Base-by-base conservation (phyloP, 2,888 invertebrate genomes). In the Dolichopus griseipennis region DNA sequence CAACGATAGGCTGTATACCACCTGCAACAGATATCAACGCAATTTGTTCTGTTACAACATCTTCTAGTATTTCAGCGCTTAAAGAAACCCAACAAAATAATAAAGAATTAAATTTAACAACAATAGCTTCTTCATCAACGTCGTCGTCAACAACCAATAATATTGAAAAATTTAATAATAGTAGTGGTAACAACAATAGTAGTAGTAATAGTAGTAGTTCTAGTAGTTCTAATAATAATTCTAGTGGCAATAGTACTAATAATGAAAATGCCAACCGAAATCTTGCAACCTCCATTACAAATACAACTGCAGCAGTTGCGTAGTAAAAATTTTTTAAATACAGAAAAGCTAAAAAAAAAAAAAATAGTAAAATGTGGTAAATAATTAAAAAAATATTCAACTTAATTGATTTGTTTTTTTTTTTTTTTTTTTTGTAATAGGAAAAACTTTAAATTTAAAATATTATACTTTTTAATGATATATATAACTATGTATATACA, bases 161-260 rank as follows among this genome's bases (percentile, higher is more conserved):
- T 6, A 68, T 71, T 20, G 78, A 78, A 71, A 78, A 78, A 68
- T 78, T 73, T 68, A 78, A 78, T 72, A 76, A 75, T 70, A 75
- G 72, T 27, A 63, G 41, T 43, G 33, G 62, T 33, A 78, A 78
- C 67, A 78, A 75, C 70, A 78, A 75, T 75, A 78, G 78, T 69
- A 79, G 78, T 73, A 79, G 78, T 73, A 79, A 78, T 34, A 64
- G 64, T 22, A 37, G 18, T 52, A 33, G 62, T 52, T 52, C 52
- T 52, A 52, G 52, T 22, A 61, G 64, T 65, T 61, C 61, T 21
- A 62, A 43, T 41, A 63, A 71, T 69, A 72, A 70, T 68, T 71
- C 68, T 10, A 69, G 70, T 61, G 70, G 71, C 68, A 71, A 69
- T 69, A 72, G 71, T 52, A 61, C 65, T 61, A 68, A 65, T 63